Conservation (phyloP, 2,113 vertebrate genomes). For the Willisornis vidua region DNA sequence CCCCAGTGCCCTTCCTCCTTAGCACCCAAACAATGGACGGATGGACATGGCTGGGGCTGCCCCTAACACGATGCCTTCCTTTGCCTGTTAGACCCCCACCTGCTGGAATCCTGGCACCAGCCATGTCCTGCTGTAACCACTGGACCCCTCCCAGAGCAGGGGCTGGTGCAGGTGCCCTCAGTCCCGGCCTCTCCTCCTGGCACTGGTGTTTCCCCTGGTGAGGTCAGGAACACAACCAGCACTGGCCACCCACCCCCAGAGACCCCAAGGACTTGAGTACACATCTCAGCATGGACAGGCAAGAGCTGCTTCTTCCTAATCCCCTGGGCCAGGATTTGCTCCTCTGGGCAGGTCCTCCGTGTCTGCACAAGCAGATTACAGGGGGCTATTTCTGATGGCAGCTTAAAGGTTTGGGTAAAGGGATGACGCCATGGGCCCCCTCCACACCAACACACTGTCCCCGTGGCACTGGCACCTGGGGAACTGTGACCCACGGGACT, state of each 20-base stretch:
- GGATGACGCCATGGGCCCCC: neutral
- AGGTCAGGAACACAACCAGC: neutral
- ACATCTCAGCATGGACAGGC: accelerated
- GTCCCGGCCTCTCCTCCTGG: neutral
- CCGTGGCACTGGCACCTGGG: accelerated
- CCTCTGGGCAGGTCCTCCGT: neutral
- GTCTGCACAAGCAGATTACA: slow-evolving; percentile 38
- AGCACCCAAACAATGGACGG: neutral
- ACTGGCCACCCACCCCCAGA: neutral
- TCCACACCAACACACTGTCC: neutral
- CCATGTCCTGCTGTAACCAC: accelerated
- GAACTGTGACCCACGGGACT: neutral
- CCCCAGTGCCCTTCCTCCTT: accelerated
- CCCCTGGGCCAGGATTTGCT: slow-evolving; percentile 17
- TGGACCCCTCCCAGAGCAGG: neutral
- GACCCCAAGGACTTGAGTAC: neutral
- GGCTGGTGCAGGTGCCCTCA: neutral
- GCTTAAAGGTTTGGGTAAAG: slow-evolving; percentile 41
- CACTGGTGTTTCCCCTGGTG: neutral
- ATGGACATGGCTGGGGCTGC: neutral
- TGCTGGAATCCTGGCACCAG: neutral
- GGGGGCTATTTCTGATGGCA: slow-evolving; percentile 49
- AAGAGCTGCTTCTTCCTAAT: slow-evolving; percentile 37
- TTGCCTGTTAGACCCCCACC: neutral
- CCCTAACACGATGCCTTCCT: neutral